Base-by-base conservation (phyloP, 2,113 vertebrate species). In the Spilogale gracilis region DNA sequence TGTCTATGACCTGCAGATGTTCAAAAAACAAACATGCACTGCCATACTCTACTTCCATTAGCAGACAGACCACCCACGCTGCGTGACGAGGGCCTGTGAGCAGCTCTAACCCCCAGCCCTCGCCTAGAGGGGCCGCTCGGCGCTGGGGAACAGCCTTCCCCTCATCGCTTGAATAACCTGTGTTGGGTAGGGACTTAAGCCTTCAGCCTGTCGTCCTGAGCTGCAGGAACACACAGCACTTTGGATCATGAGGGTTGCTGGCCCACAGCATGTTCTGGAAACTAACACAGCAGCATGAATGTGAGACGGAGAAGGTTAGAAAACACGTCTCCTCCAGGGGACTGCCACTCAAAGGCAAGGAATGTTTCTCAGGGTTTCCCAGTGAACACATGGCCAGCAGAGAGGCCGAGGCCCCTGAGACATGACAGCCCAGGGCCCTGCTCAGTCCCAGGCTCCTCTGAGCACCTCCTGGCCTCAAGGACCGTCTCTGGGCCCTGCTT, bases 1-100 rank as follows among this genome's bases (percentile, higher is more conserved):
- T 99, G 97, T 99, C 99, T 94, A 99, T 99, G 95, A 99, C 99
- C 99, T 99, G 98, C 83, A 95, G 85, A 58, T 6, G 9, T 89
- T 92, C 61, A 74, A 60, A 88, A 96, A 81, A 91, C 48, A 97
- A 56, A 67, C 71, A 78, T 0, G 0, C 8, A 5, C 76, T 80
- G 21, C 80, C 58, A 79, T 30, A 88, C 25, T 38, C 45, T 58
- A 78, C 78, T 85, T 74, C 71, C 0, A 1, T 43, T 11, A 38
- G 48, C 14, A 69, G 20, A 21, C 9, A 2, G 56, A 38, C 17
- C 2, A 1, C 74, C 43, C 2, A 3, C 45, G 7, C 21, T 2
- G 23, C 14, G 21, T 27, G 10, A 16, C 25, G 3, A 5, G 23
- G 25, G 56, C 38, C 88, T 30, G 23, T 5, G 4, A 32, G 65